Percentiles rank a stretch among this genome's conserved stretches.
phyloP scores from a whole-genome alignment of 2,888 invertebrate species.

The Labia minor region DNA sequence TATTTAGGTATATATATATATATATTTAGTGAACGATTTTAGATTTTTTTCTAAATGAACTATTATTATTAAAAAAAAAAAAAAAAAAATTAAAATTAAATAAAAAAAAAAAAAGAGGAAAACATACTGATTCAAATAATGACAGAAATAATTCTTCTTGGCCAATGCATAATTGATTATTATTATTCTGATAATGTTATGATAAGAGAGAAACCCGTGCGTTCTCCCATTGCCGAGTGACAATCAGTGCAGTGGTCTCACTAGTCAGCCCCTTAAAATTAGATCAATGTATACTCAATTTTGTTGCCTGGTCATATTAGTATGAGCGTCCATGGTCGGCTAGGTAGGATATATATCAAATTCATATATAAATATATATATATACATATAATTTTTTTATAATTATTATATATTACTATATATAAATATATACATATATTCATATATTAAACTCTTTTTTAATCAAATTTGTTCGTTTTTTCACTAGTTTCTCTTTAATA shows the following conservation, averaged over 20 bases:
- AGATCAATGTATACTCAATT: conserved; percentile 18
- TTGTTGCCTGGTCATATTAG: conserved; percentile 3
- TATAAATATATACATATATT: conserved; percentile 3
- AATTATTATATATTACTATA: conserved; percentile 15
- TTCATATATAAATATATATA: conserved; percentile 15
- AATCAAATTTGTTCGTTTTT: too few species aligned
- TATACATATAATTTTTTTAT: conserved; percentile 19
- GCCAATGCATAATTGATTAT: conserved; percentile 13
- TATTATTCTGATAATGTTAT: conserved; percentile 19
- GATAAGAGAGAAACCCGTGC: conserved; percentile 20
- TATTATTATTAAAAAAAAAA: conserved; percentile 4
- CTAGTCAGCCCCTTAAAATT: conserved; percentile 21
- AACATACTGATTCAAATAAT: too few species aligned
- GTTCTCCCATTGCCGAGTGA: conserved; percentile 30
- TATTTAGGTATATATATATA: not conserved
- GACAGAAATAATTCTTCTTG: conserved; percentile 19
- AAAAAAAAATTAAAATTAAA: conserved; percentile 16
- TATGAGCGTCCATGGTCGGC: not conserved
- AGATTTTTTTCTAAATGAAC: not conserved
- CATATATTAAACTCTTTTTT: not conserved
- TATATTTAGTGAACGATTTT: not conserved
- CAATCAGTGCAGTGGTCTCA: conserved; percentile 31
- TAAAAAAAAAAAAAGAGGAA: conserved; percentile 15
- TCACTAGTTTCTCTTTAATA: not conserved
- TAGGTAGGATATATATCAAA: not conserved